Percentiles rank a stretch among this genome's conserved stretches.
Evolutionary conservation across 2,113 vertebrate genomes (phyloP).

Genomic region (Corydoras sp.): DNA sequence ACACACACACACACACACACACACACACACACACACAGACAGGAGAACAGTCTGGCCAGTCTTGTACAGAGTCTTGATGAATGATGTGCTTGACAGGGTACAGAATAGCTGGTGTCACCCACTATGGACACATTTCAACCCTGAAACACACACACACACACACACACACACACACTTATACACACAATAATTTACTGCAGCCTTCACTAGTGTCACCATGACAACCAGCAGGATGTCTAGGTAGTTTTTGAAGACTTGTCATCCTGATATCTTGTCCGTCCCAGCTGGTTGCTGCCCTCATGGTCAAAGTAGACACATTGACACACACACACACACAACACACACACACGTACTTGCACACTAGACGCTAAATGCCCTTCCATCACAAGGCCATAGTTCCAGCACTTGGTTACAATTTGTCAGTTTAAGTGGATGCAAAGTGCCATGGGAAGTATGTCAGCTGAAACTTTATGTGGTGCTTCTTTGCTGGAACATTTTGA

Average conservation of each 20-base stretch:
- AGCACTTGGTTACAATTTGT: not conserved
- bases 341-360: conserved; percentile 1
- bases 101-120: conserved; percentile 58
- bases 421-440: not conserved
- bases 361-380: not conserved
- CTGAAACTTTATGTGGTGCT: not conserved
- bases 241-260: conserved; percentile 22
- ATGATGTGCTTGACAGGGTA: conserved; percentile 52
- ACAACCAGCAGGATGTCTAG: conserved; percentile 53
- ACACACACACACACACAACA: conserved; percentile 1
- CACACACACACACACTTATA: not conserved
- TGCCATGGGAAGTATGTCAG: not conserved
- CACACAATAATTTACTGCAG: conserved; percentile 20
- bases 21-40: too few relatives aligned
- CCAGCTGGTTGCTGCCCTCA: conserved; percentile 57
- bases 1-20: too few relatives aligned
- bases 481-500: not conserved
- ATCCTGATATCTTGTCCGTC: conserved; percentile 56
- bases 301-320: conserved; percentile 37
- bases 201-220: conserved; percentile 56
- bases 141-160: conserved; percentile 35
- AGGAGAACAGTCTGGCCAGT: too few relatives aligned
- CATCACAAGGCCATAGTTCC: not conserved
- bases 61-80: conserved; percentile 14
- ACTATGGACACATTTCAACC: conserved; percentile 41